phyloP scores from a whole-genome alignment of 2,888 invertebrate genomes.

The Metacarcinus magister region DNA sequence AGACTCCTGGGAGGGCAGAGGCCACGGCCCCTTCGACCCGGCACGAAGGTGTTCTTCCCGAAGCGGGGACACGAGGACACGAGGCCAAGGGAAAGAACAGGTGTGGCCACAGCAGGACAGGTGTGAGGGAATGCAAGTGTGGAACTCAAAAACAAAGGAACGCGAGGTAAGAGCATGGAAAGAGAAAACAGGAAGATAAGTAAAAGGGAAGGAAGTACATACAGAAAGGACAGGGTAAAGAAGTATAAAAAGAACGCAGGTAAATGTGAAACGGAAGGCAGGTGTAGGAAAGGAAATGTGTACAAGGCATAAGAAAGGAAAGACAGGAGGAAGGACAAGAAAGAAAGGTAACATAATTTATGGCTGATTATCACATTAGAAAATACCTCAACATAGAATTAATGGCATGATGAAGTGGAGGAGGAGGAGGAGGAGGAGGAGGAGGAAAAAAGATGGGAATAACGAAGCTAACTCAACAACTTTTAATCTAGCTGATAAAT shows the following conservation, averaged over 20 bases:
- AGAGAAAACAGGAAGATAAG: not conserved
- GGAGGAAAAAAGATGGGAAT: not conserved
- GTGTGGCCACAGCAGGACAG: not conserved
- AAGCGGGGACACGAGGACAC: not conserved
- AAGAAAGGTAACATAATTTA: not conserved
- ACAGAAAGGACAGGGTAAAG: not conserved
- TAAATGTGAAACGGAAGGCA: not conserved
- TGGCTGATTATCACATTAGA: not conserved
- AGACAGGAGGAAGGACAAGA: not conserved
- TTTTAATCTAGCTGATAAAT: not conserved
- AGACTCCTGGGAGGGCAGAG: slow-evolving; percentile 60
- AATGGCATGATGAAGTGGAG: not conserved
- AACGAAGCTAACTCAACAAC: no score
- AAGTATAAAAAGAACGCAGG: not conserved
- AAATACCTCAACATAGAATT: not conserved
- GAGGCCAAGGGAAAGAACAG: not conserved
- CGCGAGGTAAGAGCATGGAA: not conserved
- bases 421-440: not conserved
- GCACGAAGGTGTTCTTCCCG: slow-evolving; percentile 50
- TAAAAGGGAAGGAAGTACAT: no score
- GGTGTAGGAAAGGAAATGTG: no score
- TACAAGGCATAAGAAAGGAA: not conserved
- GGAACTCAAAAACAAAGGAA: not conserved
- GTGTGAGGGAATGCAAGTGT: not conserved
- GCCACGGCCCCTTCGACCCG: slow-evolving; percentile 52